Conservation (phyloP, 2,113 vertebrate species). For the Delphinus delphis region DNA sequence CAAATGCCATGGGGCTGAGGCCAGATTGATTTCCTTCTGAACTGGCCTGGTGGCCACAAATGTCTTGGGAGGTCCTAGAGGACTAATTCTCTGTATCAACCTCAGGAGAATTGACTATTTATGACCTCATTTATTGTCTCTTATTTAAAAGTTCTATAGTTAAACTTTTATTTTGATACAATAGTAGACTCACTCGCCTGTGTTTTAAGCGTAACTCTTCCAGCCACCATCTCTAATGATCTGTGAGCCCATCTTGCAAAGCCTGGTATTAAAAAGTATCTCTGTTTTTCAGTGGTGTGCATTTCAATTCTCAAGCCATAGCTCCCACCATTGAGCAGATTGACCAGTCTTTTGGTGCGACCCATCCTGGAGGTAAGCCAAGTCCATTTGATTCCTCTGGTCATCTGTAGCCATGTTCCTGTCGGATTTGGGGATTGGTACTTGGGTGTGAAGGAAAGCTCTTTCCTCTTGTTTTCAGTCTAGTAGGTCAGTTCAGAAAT, state of each 20-base stretch:
- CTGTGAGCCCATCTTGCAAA: not conserved
- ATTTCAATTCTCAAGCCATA: slow-evolving; percentile 99
- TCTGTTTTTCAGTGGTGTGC: slow-evolving; percentile 92
- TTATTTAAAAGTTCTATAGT: slow-evolving; percentile 39
- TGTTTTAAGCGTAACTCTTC: slow-evolving; percentile 28
- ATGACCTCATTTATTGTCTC: slow-evolving; percentile 26
- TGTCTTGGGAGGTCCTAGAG: not conserved
- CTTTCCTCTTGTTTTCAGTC: not conserved
- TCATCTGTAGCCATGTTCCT: not conserved
- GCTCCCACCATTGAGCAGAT: slow-evolving; percentile 99
- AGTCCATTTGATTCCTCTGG: not conserved
- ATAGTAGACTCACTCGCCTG: not conserved
- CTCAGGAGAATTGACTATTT: slow-evolving; percentile 32
- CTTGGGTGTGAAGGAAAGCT: not conserved
- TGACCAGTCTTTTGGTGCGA: slow-evolving; percentile 99
- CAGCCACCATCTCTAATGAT: not conserved
- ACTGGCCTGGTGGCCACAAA: not conserved
- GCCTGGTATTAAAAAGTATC: slow-evolving; percentile 40
- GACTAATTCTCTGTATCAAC: not conserved
- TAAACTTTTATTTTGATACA: not conserved
- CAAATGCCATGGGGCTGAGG: not conserved
- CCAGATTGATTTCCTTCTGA: not conserved
- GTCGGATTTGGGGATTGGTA: not conserved
- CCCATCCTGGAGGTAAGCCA: slow-evolving; percentile 96
- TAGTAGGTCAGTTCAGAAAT: slow-evolving; percentile 11